Percentiles rank a stretch among this genome's conserved stretches.
Evolutionary conservation across 2,113 vertebrate species (phyloP).

Genomic region (Oryzias curvinotus): DNA sequence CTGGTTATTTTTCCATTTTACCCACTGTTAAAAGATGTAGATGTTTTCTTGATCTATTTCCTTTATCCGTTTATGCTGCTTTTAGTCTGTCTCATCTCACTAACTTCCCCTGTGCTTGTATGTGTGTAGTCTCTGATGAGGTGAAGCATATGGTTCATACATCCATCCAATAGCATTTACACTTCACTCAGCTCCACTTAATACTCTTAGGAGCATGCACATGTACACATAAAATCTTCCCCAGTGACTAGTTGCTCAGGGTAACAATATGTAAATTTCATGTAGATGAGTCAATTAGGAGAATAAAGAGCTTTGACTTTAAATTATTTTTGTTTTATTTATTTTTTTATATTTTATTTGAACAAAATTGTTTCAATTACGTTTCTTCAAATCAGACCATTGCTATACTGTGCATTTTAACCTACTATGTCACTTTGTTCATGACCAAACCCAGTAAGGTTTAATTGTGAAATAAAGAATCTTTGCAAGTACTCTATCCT

Average conservation of each 20-base stretch:
- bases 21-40: conserved; percentile 25
- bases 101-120: conserved; percentile 4
- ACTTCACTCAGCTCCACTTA: conserved; percentile 60
- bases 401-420: not conserved
- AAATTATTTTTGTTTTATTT: conserved; percentile 55
- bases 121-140: conserved; percentile 50
- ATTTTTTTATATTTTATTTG: conserved; percentile 39
- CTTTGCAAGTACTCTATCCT: too few relatives aligned
- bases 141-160: conserved; percentile 70
- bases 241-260: conserved; percentile 35
- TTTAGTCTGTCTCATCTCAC: conserved; percentile 5
- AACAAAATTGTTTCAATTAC: not conserved
- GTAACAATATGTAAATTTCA: conserved; percentile 69
- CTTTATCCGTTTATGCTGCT: conserved; percentile 2
- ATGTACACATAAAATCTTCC: conserved; percentile 10
- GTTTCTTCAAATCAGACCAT: not conserved
- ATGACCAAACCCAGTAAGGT: too few relatives aligned
- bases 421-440: too few relatives aligned
- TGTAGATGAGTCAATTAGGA: conserved; percentile 70
- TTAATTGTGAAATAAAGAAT: too few relatives aligned
- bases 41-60: conserved; percentile 18
- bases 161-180: conserved; percentile 58
- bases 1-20: conserved; percentile 14
- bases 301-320: conserved; percentile 58
- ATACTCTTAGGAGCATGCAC: conserved; percentile 28